Evolutionary conservation across 2,888 invertebrate genomes (phyloP), one percentile per base, ranked within the genome.

Genomic region (Holacanthella duospinosa): DNA sequence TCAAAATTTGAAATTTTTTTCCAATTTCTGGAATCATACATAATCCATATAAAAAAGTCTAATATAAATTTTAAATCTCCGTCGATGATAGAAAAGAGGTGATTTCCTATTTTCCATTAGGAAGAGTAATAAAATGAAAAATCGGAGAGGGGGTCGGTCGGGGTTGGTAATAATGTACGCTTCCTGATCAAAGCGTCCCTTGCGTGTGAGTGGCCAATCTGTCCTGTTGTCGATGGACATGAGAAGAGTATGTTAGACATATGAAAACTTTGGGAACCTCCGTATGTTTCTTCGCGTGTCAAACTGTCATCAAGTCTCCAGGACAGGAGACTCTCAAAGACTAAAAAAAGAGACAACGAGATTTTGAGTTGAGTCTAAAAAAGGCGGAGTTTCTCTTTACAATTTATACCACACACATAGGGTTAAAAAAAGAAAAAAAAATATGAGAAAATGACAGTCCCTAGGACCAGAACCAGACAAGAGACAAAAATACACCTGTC

Each of bases 171-270:
- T 48, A 48, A 48, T 48, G 48, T 9, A 9, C 4, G 19, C 29
- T 56, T 56, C 56, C 56, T 56, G 21, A 56, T 56, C 56, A 56
- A 56, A 48, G 48, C n/a, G 56, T 56, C 28, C 29, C 19, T 56
- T 29, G 56, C 56, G 56, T 56, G 56, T 4, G 16, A 1, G 29
- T 16, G n/a, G 29, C 2, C 29, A 56, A 56, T 56, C 56, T 56
- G 56, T 56, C 56, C 27, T 48, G 19, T 21, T 48, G 48, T 48
- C 48, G n/a, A 48, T 48, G n/a, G n/a, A n/a, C n/a, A n/a, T n/a
- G n/a, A n/a, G n/a, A n/a, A n/a, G n/a, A n/a, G n/a, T n/a, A n/a
- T n/a, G n/a, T n/a, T n/a, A n/a, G n/a, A n/a, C n/a, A n/a, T n/a
- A n/a, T n/a, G n/a, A n/a, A n/a, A n/a, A n/a, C n/a, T n/a, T 16